Evolutionary conservation across 1,140 invertebrate species (phyloP), one percentile per base, ranked within the genome.

Genomic region (Ostrea denselamellosa): DNA sequence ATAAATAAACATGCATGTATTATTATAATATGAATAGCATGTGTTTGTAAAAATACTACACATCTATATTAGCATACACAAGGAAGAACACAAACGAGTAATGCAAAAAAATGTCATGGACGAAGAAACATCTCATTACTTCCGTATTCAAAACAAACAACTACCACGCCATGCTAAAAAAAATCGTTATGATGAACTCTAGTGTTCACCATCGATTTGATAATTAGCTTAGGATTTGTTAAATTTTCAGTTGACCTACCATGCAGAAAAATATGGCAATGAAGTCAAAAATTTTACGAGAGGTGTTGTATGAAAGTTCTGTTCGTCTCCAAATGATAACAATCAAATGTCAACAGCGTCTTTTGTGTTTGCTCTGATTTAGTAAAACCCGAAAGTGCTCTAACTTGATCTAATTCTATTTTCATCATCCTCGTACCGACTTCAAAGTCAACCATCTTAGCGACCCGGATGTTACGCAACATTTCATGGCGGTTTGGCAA

Each of bases 401-500:
- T 77, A 77, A 34, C 25, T 34, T 25, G 14, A 25, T 28, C 68
- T 77, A 77, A 77, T 77, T 77, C 68, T 77, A 77, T 77, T 77
- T 77, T 77, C 68, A 77, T 77, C 68, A 34, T 77, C 28, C 68
- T 28, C 10, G 25, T 77, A 25, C 28, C 68, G 68, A 77, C 68
- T 77, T 77, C 68, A 77, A 77, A 77, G 68, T 77, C 68, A 77
- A 25, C 25, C 68, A 77, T 77, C 68, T 77, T 77, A 2, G 25
- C 14, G 68, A 14, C 68, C 68, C 68, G 68, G 68, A 77, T 77
- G 25, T 77, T 77, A 77, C 25, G 68, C 68, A 77, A 77, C 68
- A 77, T 77, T 77, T 77, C 68, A 77, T 77, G 68, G 68, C 68
- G 68, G 68, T 77, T 77, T 77, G 68, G 68, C 68, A 77, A 77